Evolutionary conservation across 2,797 vertebrate species (phyloP).

Genomic region (Schizopygopsis malacanthus): DNA sequence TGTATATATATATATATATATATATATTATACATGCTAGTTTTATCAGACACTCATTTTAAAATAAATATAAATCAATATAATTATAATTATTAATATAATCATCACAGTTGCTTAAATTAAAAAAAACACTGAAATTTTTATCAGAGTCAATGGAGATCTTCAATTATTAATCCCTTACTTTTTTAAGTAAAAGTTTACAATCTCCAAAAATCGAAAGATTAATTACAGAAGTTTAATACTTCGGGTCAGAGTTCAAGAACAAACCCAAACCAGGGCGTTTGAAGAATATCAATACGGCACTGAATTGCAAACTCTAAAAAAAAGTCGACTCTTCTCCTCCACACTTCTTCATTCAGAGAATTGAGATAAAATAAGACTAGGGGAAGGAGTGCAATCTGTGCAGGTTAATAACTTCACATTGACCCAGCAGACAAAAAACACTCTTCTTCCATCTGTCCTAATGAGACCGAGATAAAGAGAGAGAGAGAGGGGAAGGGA

Average conservation of each 20-base stretch:
- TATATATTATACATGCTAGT: not conserved
- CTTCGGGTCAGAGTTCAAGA: not conserved
- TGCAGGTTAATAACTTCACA: constrained; percentile 72
- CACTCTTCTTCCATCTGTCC: constrained; percentile 72
- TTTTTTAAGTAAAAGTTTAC: not conserved
- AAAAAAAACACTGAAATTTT: not conserved
- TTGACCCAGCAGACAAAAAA: constrained; percentile 72
- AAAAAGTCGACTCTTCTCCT: not conserved
- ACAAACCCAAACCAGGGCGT: not conserved
- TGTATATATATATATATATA: too few relatives aligned
- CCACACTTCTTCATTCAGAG: constrained; percentile 11
- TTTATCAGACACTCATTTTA: not conserved
- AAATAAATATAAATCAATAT: too few relatives aligned
- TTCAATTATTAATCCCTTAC: not conserved
- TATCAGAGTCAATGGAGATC: too few relatives aligned
- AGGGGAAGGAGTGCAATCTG: constrained; percentile 67
- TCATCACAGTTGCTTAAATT: not conserved
- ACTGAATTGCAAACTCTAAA: not conserved
- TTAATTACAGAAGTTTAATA: not conserved
- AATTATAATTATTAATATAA: too few relatives aligned
- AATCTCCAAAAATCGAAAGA: not conserved
- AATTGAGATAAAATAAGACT: constrained; percentile 48
- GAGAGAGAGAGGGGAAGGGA: not conserved
- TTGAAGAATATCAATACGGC: not conserved
- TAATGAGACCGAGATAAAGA: constrained; percentile 56